Conservation (phyloP, 2,797 vertebrate species). For the Synaphobranchus kaupii region DNA sequence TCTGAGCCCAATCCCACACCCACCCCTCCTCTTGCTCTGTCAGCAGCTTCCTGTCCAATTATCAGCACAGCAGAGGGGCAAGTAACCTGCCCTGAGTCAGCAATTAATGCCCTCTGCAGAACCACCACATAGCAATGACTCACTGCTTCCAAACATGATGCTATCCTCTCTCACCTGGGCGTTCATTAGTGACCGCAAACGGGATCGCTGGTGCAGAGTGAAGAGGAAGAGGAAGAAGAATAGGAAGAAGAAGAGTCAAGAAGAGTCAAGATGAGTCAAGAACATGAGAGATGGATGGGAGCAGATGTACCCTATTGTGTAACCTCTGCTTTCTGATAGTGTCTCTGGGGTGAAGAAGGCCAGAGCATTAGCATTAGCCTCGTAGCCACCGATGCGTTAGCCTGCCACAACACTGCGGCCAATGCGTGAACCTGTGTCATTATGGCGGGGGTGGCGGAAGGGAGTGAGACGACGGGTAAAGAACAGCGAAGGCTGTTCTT, state of each 20-base stretch:
- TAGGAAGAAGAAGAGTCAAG: background rate
- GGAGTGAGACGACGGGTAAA: too few species aligned
- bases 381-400: too few species aligned
- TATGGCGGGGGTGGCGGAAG: background rate
- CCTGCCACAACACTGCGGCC: too few species aligned
- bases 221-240: background rate
- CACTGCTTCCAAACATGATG: background rate
- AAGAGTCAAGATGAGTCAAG: too few species aligned
- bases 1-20: background rate
- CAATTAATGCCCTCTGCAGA: background rate
- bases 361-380: too few species aligned
- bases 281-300: too few species aligned
- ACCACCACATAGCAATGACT: too few species aligned
- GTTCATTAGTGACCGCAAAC: background rate
- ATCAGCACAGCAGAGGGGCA: background rate
- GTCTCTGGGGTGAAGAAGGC: too few species aligned
- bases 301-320: too few species aligned
- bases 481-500: too few species aligned
- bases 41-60: constrained; percentile 8
- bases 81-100: background rate
- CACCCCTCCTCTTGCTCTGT: background rate
- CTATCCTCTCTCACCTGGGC: background rate
- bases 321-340: too few species aligned
- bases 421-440: background rate
- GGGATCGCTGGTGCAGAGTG: background rate